Conservation (phyloP, 2,888 invertebrate genomes). For the Callinectes sapidus region DNA sequence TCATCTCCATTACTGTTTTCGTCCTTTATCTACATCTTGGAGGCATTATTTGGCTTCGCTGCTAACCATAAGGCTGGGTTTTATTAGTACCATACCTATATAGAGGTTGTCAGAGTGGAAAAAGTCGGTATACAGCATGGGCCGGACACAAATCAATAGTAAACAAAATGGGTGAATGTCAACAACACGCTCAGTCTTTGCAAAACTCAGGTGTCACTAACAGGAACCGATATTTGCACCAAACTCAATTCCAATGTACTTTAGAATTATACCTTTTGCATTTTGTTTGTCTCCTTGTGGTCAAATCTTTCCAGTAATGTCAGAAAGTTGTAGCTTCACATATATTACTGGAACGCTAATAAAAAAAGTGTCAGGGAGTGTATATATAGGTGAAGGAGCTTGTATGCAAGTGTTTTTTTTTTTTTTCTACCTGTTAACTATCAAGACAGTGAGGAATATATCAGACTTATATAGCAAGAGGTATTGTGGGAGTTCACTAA, state of each 20-base stretch:
- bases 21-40: neutral
- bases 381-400: too few relatives aligned
- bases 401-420: too few relatives aligned
- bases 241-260: neutral
- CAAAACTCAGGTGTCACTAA: neutral
- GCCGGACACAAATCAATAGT: conserved; percentile 65
- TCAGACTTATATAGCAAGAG: too few relatives aligned
- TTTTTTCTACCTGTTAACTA: too few relatives aligned
- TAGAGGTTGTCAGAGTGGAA: conserved; percentile 49
- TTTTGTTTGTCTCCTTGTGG: too few relatives aligned
- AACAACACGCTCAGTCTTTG: conserved; percentile 57
- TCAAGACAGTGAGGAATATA: too few relatives aligned
- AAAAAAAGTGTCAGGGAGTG: conserved; percentile 2
- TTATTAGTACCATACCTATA: conserved; percentile 51
- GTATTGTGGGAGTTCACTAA: too few relatives aligned
- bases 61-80: neutral
- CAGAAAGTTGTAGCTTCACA: neutral
- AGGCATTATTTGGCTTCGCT: neutral
- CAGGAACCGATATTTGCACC: neutral
- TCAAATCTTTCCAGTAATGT: neutral
- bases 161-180: conserved; percentile 59
- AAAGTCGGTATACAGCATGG: conserved; percentile 32
- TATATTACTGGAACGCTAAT: conserved; percentile 24
- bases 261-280: too few relatives aligned
- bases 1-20: neutral